Evolutionary conservation across 2,797 vertebrate species (phyloP).

Genomic region (Syngnathus rostellatus): DNA sequence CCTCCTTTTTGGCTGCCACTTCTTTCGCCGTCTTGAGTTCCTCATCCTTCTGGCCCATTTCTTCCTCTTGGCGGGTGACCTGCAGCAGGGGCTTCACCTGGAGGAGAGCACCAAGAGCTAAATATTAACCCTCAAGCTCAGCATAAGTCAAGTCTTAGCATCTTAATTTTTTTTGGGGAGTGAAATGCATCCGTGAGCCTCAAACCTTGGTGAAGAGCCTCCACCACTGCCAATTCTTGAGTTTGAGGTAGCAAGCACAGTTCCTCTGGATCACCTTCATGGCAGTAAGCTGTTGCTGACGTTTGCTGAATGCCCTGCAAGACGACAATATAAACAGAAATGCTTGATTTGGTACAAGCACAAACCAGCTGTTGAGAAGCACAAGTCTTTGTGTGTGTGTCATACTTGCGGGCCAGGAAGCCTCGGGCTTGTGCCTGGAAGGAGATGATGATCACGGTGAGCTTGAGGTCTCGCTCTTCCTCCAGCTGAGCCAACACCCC

Average conservation of each 20-base stretch:
- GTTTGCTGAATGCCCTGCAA: conserved; percentile 84
- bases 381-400: neutral
- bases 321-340: neutral
- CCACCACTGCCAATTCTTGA: conserved; percentile 99
- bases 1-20: conserved; percentile 73
- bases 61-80: conserved; percentile 94
- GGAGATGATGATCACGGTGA: conserved; percentile 88
- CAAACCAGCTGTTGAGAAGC: neutral
- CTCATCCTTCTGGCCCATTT: conserved; percentile 92
- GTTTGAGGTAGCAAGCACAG: conserved; percentile 91
- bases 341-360: neutral
- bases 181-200: neutral
- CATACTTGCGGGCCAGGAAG: conserved; percentile 90
- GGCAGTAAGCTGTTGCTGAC: conserved; percentile 89
- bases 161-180: neutral
- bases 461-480: conserved; percentile 92
- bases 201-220: conserved; percentile 92
- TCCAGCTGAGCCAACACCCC: conserved; percentile 95
- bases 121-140: neutral
- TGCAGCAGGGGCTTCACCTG: conserved; percentile 97
- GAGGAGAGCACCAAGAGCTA: neutral
- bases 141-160: neutral
- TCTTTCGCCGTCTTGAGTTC: conserved; percentile 81
- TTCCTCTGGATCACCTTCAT: conserved; percentile 98
- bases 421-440: conserved; percentile 89